These are phyloP conservation scores for Phrynocephalus guinanensis DNA, from an alignment of 2,797 vertebrate genomes.

Conservation along the genomic window DNA sequence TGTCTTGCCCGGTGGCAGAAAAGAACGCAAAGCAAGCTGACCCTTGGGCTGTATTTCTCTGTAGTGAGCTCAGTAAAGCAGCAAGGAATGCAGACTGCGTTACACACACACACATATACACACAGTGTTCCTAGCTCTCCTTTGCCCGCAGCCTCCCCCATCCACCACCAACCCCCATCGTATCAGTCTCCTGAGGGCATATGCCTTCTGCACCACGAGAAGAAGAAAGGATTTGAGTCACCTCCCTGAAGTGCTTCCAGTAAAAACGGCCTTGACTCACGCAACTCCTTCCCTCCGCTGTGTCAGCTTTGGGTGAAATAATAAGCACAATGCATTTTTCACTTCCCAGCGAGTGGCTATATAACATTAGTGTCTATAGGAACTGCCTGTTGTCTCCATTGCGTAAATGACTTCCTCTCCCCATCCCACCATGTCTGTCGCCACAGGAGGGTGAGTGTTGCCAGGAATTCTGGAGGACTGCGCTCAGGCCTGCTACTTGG, in stretches of 20 bases:
- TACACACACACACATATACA: neutral
- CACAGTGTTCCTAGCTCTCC: neutral
- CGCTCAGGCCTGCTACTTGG: no score
- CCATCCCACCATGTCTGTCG: neutral
- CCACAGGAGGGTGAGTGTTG: neutral
- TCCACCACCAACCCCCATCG: neutral
- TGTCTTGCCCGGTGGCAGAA: neutral
- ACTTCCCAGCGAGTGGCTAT: no score
- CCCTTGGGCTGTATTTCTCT: conserved; percentile 16
- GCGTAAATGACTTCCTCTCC: neutral
- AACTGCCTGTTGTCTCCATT: neutral
- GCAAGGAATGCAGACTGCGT: neutral
- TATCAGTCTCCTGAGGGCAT: neutral
- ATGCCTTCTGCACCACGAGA: neutral
- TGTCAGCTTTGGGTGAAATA: neutral
- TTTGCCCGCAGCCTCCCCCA: neutral
- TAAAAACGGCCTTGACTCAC: conserved; percentile 29
- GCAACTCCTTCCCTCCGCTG: neutral
- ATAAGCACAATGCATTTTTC: neutral
- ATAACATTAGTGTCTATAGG: neutral
- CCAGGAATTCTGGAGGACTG: neutral
- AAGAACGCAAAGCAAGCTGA: neutral
- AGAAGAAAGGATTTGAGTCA: conserved; percentile 29
- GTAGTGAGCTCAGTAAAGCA: conserved; percentile 20
- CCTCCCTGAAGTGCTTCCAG: conserved; percentile 4